phyloP scores from a whole-genome alignment of 2,113 vertebrate genomes.

The Ammospiza caudacuta region DNA sequence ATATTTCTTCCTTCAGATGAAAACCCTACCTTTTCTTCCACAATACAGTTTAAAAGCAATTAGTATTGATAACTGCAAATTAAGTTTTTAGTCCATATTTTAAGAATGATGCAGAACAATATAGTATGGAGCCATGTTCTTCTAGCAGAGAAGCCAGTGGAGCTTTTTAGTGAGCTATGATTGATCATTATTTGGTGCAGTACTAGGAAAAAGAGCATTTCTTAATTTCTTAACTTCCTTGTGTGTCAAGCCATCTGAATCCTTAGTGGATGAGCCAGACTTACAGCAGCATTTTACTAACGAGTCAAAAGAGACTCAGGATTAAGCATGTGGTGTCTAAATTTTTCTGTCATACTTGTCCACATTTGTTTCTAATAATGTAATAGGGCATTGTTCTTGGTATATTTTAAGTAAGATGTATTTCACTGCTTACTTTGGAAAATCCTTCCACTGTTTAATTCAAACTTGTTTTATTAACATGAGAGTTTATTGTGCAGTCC shows the following conservation, averaged over 20 bases:
- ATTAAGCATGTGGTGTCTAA: background rate
- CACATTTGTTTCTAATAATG: background rate
- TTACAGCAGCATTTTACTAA: background rate
- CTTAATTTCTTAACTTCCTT: background rate
- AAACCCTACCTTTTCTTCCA: background rate
- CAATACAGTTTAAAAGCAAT: background rate
- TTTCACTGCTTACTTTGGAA: background rate
- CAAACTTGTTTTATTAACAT: background rate
- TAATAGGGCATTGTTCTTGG: background rate
- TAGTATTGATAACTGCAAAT: background rate
- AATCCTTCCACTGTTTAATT: background rate
- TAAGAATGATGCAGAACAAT: background rate
- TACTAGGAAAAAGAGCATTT: background rate
- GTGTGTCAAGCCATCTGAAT: background rate
- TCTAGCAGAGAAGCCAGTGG: background rate
- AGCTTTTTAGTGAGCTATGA: background rate
- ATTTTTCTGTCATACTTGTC: background rate
- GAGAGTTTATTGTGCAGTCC: background rate
- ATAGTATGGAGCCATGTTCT: background rate
- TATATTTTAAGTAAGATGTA: background rate
- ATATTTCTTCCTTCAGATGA: background rate
- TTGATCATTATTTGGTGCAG: background rate
- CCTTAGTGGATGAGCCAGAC: background rate
- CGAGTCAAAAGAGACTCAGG: background rate
- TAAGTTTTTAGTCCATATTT: background rate